Conservation (phyloP, 2,888 invertebrate genomes). For the Eudasyphora cyanicolor region DNA sequence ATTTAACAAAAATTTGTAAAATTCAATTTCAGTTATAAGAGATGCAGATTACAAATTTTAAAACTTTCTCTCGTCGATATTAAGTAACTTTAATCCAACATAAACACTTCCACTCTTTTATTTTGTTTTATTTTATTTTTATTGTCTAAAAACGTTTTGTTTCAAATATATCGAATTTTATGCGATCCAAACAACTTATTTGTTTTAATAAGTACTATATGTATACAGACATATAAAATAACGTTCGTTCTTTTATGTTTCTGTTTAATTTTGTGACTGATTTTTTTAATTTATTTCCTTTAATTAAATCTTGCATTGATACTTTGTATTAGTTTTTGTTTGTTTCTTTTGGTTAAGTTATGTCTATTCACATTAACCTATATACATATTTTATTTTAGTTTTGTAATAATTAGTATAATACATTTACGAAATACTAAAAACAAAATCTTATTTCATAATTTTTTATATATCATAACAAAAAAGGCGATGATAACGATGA, state of each 20-base stretch:
- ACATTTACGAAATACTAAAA: constrained; percentile 38
- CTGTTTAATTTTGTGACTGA: constrained; percentile 39
- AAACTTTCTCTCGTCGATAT: not conserved
- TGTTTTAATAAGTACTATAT: constrained; percentile 3
- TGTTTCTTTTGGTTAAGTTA: constrained; percentile 4
- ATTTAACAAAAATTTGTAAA: constrained; percentile 45
- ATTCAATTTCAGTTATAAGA: constrained; percentile 10
- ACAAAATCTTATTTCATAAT: constrained; percentile 48
- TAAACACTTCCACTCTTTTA: constrained; percentile 34
- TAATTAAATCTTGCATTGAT: constrained; percentile 19
- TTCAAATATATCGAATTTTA: constrained; percentile 9
- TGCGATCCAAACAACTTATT: constrained; percentile 31
- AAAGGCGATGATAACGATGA: constrained; percentile 17
- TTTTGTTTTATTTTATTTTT: constrained; percentile 37
- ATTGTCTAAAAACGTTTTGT: not conserved
- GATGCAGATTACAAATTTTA: constrained; percentile 8
- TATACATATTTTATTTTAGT: constrained; percentile 32
- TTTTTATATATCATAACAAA: constrained; percentile 48
- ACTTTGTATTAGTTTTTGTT: constrained; percentile 52
- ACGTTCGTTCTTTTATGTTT: constrained; percentile 43
- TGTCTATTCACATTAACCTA: constrained; percentile 12
- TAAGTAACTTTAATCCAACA: not conserved
- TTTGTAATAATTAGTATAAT: constrained; percentile 42
- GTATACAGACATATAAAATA: no score
- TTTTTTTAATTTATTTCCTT: not conserved